These are phyloP conservation scores for Muscina levida DNA, from an alignment of 2,888 invertebrate species.

Conservation along the genomic window DNA sequence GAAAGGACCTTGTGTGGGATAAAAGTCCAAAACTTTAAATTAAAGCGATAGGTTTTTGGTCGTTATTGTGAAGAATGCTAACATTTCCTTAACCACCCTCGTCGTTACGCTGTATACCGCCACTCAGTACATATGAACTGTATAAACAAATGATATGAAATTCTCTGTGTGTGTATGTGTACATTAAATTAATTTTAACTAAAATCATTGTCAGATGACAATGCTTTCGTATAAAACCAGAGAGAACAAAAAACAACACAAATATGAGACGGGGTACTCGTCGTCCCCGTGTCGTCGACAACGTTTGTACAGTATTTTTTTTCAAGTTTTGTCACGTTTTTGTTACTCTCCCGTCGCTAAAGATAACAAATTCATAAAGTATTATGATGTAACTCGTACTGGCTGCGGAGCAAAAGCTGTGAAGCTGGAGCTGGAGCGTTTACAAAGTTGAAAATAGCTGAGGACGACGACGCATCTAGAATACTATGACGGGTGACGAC, in stretches of 20 bases:
- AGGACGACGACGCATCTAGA: no score
- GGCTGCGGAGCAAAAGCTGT: slow-evolving; percentile 39
- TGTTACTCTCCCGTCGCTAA: slow-evolving; percentile 29
- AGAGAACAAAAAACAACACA: background rate
- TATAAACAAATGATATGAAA: slow-evolving; percentile 37
- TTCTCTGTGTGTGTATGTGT: slow-evolving; percentile 26
- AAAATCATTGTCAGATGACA: slow-evolving; percentile 38
- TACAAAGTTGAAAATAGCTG: slow-evolving; percentile 7
- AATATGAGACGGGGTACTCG: slow-evolving; percentile 15
- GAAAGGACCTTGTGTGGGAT: no score
- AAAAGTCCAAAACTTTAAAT: no score
- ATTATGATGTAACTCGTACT: slow-evolving; percentile 53
- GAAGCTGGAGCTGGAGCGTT: slow-evolving; percentile 33
- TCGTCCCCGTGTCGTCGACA: background rate
- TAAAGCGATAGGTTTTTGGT: no score
- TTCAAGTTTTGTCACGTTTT: slow-evolving; percentile 62
- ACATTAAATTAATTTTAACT: slow-evolving; percentile 39
- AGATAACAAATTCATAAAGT: slow-evolving; percentile 38
- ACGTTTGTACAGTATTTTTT: background rate
- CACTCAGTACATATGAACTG: background rate
- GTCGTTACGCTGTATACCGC: background rate
- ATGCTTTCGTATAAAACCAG: background rate
- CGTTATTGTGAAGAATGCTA: no score
- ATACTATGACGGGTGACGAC: background rate
- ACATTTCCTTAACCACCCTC: no score